These are phyloP conservation scores for Drosophila sordidula DNA, from an alignment of 2,888 invertebrate species.

Conservation along the genomic window DNA sequence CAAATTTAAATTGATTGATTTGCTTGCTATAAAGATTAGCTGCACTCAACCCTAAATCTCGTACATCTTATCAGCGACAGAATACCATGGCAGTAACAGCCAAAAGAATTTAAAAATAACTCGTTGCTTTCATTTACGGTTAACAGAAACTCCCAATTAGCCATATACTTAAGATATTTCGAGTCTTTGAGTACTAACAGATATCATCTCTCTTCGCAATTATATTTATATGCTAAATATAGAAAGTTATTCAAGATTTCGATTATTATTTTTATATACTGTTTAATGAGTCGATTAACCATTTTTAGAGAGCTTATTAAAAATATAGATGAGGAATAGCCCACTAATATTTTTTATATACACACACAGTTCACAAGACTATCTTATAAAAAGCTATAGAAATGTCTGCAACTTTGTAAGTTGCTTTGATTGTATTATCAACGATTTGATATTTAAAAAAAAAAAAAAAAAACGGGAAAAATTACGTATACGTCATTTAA, in stretches of 20 bases:
- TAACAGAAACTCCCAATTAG: not conserved
- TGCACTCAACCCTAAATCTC: constrained; percentile 24
- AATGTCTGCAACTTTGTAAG: constrained; percentile 8
- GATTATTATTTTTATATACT: not conserved
- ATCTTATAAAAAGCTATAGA: not conserved
- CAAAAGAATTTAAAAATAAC: not conserved
- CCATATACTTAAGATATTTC: too few relatives aligned
- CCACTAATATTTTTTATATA: too few relatives aligned
- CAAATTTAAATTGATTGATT: constrained; percentile 76
- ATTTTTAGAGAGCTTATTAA: not conserved
- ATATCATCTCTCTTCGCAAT: not conserved
- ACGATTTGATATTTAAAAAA: not conserved
- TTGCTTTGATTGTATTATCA: constrained; percentile 23
- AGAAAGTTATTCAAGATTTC: not conserved
- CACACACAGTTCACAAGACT: not conserved
- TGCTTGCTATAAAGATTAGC: constrained; percentile 43
- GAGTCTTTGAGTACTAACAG: too few relatives aligned
- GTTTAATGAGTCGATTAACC: not conserved
- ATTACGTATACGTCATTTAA: constrained; percentile 47
- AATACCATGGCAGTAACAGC: not conserved
- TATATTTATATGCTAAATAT: not conserved
- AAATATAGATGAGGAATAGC: not conserved
- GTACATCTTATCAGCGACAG: constrained; percentile 27
- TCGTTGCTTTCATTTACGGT: not conserved
- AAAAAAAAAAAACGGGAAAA: constrained; percentile 3